phyloP scores from a whole-genome alignment of 2,113 vertebrate genomes.

The Platycercus adscitus region DNA sequence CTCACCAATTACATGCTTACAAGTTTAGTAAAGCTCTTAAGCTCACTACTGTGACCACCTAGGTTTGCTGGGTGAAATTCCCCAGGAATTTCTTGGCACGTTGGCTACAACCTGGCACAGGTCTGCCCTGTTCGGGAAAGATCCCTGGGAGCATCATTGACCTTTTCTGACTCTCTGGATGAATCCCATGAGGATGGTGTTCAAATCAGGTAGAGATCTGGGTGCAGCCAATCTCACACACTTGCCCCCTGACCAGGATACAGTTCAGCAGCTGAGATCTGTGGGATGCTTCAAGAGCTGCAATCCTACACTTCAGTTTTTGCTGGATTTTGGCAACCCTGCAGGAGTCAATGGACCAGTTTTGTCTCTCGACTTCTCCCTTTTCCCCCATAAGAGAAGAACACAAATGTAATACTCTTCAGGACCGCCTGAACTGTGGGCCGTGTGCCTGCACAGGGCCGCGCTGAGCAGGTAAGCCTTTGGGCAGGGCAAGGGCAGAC shows the following conservation, averaged over 20 bases:
- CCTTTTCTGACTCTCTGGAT: neutral
- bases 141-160: neutral
- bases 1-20: accelerated
- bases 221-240: neutral
- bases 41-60: neutral
- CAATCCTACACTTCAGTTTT: neutral
- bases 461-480: accelerated
- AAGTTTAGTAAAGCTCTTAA: neutral
- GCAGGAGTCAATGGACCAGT: neutral
- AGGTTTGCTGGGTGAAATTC: neutral
- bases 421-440: accelerated
- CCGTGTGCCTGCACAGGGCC: accelerated
- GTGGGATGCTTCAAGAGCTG: neutral
- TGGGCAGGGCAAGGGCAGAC: neutral
- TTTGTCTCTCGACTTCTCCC: accelerated
- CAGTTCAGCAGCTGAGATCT: neutral
- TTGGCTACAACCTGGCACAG: neutral
- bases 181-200: too few relatives aligned
- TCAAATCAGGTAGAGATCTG: neutral
- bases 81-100: neutral
- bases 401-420: too few relatives aligned
- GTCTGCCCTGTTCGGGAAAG: neutral
- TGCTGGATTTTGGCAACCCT: neutral
- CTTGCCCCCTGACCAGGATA: too few relatives aligned
- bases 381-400: neutral